Evolutionary conservation across 2,888 invertebrate genomes (phyloP).

Genomic region (Nemotelus pantherinus): DNA sequence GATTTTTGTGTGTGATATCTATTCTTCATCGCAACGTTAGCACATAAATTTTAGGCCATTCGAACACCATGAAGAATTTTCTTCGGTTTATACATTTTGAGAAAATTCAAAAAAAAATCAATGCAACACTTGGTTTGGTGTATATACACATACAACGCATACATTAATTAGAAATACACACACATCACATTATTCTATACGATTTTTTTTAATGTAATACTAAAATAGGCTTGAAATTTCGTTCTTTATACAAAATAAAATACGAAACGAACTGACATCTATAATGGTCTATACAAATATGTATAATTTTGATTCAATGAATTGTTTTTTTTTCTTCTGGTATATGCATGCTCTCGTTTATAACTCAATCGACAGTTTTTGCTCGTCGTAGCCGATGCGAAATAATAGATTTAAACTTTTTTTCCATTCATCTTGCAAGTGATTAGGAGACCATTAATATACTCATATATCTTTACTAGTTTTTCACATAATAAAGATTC

Average conservation of each 20-base stretch:
- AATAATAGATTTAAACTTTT: no score
- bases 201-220: neutral
- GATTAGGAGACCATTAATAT: neutral
- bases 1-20: no score
- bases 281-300: neutral
- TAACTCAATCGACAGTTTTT: no score
- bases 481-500: constrained; percentile 5
- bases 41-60: neutral
- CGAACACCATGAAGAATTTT: neutral
- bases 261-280: neutral
- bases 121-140: neutral
- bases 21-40: no score
- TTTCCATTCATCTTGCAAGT: no score
- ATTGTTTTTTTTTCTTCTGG: no score
- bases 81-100: neutral
- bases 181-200: neutral
- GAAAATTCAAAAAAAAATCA: no score
- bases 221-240: neutral
- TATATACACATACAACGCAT: neutral
- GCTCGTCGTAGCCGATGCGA: no score
- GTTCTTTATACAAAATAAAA: neutral
- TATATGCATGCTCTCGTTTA: no score
- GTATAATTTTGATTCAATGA: neutral
- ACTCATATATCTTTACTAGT: neutral
- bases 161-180: neutral